These are phyloP conservation scores for Oryzias melastigma DNA, from an alignment of 2,113 vertebrate species.

Conservation along the genomic window DNA sequence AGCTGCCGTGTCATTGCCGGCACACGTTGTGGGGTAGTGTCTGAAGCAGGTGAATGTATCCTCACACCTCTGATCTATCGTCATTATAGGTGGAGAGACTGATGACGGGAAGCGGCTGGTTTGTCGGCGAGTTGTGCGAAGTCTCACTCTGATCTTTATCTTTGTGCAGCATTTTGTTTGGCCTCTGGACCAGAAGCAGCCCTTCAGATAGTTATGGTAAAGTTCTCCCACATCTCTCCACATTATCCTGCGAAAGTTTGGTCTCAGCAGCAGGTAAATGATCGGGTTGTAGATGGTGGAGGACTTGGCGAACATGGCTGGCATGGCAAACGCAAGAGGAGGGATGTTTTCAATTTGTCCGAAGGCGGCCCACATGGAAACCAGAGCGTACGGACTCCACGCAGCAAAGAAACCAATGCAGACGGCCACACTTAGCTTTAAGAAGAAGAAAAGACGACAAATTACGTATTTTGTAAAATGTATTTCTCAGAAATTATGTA, in stretches of 20 bases:
- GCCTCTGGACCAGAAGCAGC: slow-evolving; percentile 40
- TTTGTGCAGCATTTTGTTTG: slow-evolving; percentile 27
- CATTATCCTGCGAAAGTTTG: slow-evolving; percentile 67
- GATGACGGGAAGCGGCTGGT: slow-evolving; percentile 28
- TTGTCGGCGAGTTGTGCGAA: slow-evolving; percentile 31
- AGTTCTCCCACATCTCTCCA: slow-evolving; percentile 56
- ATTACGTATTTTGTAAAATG: background rate
- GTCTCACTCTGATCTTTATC: slow-evolving; percentile 29
- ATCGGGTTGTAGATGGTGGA: slow-evolving; percentile 80
- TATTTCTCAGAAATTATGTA: too few relatives aligned
- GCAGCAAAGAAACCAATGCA: slow-evolving; percentile 78
- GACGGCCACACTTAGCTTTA: slow-evolving; percentile 77
- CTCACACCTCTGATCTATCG: slow-evolving; percentile 33
- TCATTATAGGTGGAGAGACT: slow-evolving; percentile 14
- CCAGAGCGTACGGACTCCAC: slow-evolving; percentile 80
- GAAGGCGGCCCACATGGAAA: slow-evolving; percentile 81
- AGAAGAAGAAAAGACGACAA: slow-evolving; percentile 4
- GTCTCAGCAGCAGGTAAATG: slow-evolving; percentile 74
- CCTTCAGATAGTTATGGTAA: slow-evolving; percentile 49
- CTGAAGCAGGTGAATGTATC: slow-evolving; percentile 53
- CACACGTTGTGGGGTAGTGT: slow-evolving; percentile 44
- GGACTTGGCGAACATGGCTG: slow-evolving; percentile 81
- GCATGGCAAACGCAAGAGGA: slow-evolving; percentile 76
- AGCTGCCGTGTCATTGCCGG: slow-evolving; percentile 4
- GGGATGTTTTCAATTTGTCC: slow-evolving; percentile 75